phyloP scores from a whole-genome alignment of 2,113 vertebrate genomes.

The Chaetodon trifascialis region DNA sequence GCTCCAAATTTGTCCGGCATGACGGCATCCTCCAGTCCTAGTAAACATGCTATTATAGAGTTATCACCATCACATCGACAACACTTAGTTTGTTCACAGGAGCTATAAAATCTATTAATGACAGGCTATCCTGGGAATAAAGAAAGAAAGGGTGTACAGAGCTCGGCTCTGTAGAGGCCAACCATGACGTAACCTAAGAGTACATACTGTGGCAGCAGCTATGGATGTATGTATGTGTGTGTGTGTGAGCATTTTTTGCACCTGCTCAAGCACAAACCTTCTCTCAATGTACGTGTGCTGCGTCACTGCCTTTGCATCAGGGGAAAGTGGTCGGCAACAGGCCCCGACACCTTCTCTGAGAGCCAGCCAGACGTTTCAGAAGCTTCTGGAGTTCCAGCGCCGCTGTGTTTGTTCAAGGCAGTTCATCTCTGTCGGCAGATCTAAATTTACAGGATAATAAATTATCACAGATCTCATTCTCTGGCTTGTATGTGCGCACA shows the following conservation, averaged over 20 bases:
- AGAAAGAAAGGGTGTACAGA: slow-evolving; percentile 52
- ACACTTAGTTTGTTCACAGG: slow-evolving; percentile 37
- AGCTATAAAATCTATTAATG: slow-evolving; percentile 69
- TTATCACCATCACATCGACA: slow-evolving; percentile 57
- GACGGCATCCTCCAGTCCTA: slow-evolving; percentile 46
- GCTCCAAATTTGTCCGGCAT: slow-evolving; percentile 44
- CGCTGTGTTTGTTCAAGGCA: slow-evolving; percentile 67
- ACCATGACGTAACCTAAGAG: slow-evolving; percentile 55
- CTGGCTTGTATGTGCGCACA: slow-evolving; percentile 31
- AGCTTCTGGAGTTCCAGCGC: slow-evolving; percentile 59
- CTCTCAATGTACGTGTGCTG: slow-evolving; percentile 27
- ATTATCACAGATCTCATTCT: slow-evolving; percentile 71
- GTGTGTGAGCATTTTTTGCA: slow-evolving; percentile 13
- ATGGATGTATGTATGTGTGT: neutral
- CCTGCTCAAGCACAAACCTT: slow-evolving; percentile 12
- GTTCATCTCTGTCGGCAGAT: slow-evolving; percentile 72
- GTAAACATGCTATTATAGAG: slow-evolving; percentile 59
- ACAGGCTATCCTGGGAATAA: slow-evolving; percentile 56
- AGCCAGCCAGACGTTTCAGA: slow-evolving; percentile 52
- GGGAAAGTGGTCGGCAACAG: slow-evolving; percentile 49
- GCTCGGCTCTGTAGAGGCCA: slow-evolving; percentile 30
- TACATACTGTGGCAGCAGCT: slow-evolving; percentile 19
- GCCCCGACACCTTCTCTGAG: slow-evolving; percentile 56
- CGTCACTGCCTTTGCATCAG: slow-evolving; percentile 12
- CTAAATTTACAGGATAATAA: slow-evolving; percentile 84